Evolutionary conservation across 2,888 invertebrate species (phyloP), one percentile per base, ranked within the genome.

Genomic region (Thereva unica): DNA sequence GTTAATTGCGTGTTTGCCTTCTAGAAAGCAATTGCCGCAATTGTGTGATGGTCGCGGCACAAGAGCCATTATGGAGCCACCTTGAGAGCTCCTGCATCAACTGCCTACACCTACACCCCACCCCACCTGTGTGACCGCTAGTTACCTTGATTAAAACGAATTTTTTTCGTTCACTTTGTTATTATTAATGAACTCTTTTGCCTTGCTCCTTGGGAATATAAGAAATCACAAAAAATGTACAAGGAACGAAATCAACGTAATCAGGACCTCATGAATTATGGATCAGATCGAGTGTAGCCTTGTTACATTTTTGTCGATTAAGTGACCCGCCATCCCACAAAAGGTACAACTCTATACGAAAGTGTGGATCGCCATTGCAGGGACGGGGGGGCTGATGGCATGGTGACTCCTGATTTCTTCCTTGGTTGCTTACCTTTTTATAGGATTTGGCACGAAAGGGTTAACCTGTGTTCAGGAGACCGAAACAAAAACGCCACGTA

Each of bases 1-100:
- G 47, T 59, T 59, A 59, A 59, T 59, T 59, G 59, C 59, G 59
- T 59, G 59, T 59, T 59, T 59, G 59, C 59, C 49, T 42, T 49
- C 38, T 59, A 38, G 59, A 49, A 59, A 37, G 59, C 47, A 59
- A 59, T 59, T 59, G 59, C 49, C 59, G 47, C 59, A 38, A 12
- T 8, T 10, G 23, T 45, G 47, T 10, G 35, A 12, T 37, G 1
- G 7, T 5, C 5, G 37, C 5, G 1, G 37, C 2, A 5, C 3
- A 23, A 34, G 12, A 38, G n/a, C 38, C 47, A 59, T 59, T 59
- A 44, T 9, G 35, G n/a, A 10, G 10, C 23, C 23, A 23, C 23
- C 23, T 23, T 23, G 38, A 10, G n/a, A 6, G 12, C 49, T 49
- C 55, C n/a, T 59, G 45, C 38, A 59, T 23, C 23, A 23, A 1